Base-by-base conservation (phyloP, 2,888 invertebrate species). In the Idaea dimidiata region DNA sequence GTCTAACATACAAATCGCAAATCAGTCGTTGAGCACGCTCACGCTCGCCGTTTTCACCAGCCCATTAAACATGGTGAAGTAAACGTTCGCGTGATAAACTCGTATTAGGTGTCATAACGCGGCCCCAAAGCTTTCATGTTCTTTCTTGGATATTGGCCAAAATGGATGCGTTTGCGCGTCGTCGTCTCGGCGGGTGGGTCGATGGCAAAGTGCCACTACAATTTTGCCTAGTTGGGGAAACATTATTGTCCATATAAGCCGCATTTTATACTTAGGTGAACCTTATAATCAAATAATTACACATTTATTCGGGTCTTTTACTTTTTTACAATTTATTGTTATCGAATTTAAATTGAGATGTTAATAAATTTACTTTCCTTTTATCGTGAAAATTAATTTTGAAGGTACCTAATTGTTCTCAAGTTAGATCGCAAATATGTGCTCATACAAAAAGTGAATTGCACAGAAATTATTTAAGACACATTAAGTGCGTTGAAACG, bases 101-200 rank as follows among this genome's bases (percentile, higher is more conserved):
- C 84, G 86, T 91, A 91, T 91, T 91, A 90, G 88, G 84, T 89
- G 86, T 88, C 90, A 90, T 88, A 88, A 86, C 82, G 75, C 74
- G 74, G 75, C 72, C 72, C 55, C 33, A 16, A 14, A 75, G 73
- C 74, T 80, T 78, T 82, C 80, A 75, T 82, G 83, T 85, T 84
- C 81, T 76, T 17, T 3, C 69, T 65, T 72, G 68, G 73, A 79
- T 63, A 17, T 64, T 7, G 2, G 62, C 54, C 66, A 69, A 62
- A 57, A 53, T 68, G 69, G 75, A 74, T 64, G 6, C 18, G 69
- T 18, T 54, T 17, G 14, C 17, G 56, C 1, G 16, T 5, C 18
- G 17, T 14, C 56, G 14, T 56, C 16, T 8, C n/a, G 17, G 17
- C 1, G 8, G 43, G 43, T 43, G 14, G 3, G 7, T 3, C 14